Conservation (phyloP, 2,797 vertebrate genomes). For the Sebastes baramenuke region DNA sequence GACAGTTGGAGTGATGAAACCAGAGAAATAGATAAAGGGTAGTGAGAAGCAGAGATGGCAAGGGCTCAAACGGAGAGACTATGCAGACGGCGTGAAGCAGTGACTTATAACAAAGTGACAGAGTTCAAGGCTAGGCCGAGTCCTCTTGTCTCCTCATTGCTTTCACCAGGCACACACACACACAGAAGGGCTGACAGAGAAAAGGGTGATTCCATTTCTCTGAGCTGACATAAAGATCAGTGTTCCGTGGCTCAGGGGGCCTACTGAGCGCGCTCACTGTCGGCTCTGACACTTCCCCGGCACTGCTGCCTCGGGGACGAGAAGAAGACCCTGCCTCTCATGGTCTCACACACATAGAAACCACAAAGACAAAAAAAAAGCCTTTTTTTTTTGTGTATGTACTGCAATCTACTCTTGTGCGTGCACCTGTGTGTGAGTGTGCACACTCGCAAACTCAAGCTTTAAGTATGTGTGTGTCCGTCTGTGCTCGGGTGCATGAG, state of each 20-base stretch:
- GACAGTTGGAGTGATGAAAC: constrained; percentile 7
- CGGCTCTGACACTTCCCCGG: constrained; percentile 70
- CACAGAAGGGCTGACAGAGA: constrained; percentile 50
- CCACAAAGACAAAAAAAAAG: constrained; percentile 1
- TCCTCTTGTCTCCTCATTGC: constrained; percentile 66
- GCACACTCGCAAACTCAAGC: constrained; percentile 1
- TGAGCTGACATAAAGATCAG: constrained; percentile 78
- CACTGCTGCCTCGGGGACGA: constrained; percentile 58
- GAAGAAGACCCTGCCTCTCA: constrained; percentile 50
- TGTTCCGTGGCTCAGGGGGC: constrained; percentile 59
- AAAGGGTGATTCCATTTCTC: constrained; percentile 70
- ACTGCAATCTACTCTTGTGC: background rate
- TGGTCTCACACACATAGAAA: background rate
- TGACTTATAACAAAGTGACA: constrained; percentile 73
- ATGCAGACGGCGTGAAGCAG: constrained; percentile 47
- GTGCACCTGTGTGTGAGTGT: background rate
- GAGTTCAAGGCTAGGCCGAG: constrained; percentile 67
- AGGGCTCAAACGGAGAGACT: constrained; percentile 33
- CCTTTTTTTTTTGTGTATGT: background rate
- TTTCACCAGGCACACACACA: constrained; percentile 11
- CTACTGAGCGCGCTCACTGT: constrained; percentile 64
- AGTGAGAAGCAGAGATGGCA: constrained; percentile 22
- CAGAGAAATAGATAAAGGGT: constrained; percentile 17
- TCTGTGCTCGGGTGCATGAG: constrained; percentile 5
- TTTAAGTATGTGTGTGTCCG: background rate